These are phyloP conservation scores for Campaea margaritaria DNA, from an alignment of 2,888 invertebrate genomes.

Conservation along the genomic window DNA sequence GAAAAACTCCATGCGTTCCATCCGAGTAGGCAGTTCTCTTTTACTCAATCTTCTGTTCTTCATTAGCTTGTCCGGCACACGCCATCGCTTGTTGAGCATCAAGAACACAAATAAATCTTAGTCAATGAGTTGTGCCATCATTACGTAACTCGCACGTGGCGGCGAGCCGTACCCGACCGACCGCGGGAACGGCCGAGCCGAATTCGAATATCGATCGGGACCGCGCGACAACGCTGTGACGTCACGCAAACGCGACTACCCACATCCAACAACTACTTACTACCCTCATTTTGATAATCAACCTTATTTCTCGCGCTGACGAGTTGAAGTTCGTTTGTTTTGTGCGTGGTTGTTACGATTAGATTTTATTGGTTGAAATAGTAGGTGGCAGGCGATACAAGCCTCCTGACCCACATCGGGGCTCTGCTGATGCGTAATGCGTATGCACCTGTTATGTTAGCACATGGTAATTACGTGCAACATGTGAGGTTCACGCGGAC, in stretches of 20 bases:
- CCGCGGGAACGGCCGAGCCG: slow-evolving; percentile 59
- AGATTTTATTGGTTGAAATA: slow-evolving; percentile 38
- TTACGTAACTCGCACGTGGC: slow-evolving; percentile 76
- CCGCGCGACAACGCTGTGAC: slow-evolving; percentile 73
- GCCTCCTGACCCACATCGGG: slow-evolving; percentile 79
- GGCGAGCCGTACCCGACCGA: slow-evolving; percentile 61
- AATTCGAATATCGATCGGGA: slow-evolving; percentile 39
- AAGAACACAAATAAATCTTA: slow-evolving; percentile 73
- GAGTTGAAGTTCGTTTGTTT: slow-evolving; percentile 22
- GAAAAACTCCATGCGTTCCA: neutral
- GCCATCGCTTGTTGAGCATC: slow-evolving; percentile 52
- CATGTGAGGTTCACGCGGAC: slow-evolving; percentile 36
- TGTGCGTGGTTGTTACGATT: slow-evolving; percentile 12
- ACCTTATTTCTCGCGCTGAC: slow-evolving; percentile 13
- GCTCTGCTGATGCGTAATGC: slow-evolving; percentile 68
- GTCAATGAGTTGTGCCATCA: slow-evolving; percentile 79
- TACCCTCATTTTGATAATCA: slow-evolving; percentile 25
- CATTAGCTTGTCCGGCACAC: slow-evolving; percentile 22
- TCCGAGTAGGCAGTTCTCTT: neutral
- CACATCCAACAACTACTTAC: slow-evolving; percentile 18
- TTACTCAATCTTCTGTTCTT: neutral
- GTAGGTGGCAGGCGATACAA: slow-evolving; percentile 53
- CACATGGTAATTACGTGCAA: slow-evolving; percentile 47
- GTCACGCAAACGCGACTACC: slow-evolving; percentile 58
- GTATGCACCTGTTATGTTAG: slow-evolving; percentile 67